Evolutionary conservation across 2,888 invertebrate genomes (phyloP), one percentile per base, ranked within the genome.

Genomic region (Cosmorhoe ocellata): DNA sequence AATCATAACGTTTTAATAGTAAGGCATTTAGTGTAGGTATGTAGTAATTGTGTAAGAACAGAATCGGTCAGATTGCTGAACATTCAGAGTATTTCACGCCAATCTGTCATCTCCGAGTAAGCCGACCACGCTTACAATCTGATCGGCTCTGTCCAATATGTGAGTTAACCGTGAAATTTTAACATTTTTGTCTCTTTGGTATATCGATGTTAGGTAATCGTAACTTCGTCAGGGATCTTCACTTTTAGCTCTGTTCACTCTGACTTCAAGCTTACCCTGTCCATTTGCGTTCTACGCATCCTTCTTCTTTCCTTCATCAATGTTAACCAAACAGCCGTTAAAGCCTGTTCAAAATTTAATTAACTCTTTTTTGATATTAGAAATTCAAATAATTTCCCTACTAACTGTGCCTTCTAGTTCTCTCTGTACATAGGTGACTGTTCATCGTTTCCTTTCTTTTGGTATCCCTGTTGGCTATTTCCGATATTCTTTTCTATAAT

Each of bases 331-430:
- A 26, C 18, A 18, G 18, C 14, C 32, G 30, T 18, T 22, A 11
- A 40, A 22, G 13, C 22, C 12, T 37, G 31, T 22, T 36, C 22
- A 3, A 22, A 33, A 22, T 39, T 32, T 14, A 13, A 36, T 43
- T 51, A 27, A n/a, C n/a, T n/a, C n/a, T 47, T 27, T 12, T 24
- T 33, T 36, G 26, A 12, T 54, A 33, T 52, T 42, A 46, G 12
- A 28, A 43, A 31, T 51, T 71, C 67, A 64, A 63, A 61, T 70
- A 48, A 65, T 76, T 79, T 74, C 66, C 71, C 79, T 76, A 84
- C 81, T 81, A 55, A 85, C 83, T 84, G 87, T 89, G 88, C 87
- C 89, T 88, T 89, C 88, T 87, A 86, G 80, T 79, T 82, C 80
- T 79, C 77, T 74, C 64, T 77, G 71, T 84, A 84, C 74, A 81